These are phyloP conservation scores for Agonopterix heracliana DNA, from an alignment of 2,888 invertebrate species.

Conservation along the genomic window DNA sequence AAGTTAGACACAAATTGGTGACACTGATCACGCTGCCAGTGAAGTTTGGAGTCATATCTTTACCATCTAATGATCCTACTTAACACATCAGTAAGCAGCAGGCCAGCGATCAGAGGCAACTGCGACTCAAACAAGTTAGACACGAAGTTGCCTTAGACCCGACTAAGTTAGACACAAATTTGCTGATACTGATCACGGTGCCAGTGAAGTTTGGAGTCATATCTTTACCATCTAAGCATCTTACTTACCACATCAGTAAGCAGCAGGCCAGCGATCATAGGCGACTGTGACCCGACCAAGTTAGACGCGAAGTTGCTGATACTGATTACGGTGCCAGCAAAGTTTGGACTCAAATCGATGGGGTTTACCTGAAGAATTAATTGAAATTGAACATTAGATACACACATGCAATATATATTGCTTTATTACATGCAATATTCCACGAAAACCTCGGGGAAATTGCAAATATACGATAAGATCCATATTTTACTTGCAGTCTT, in stretches of 20 bases:
- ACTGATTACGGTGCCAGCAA: conserved; percentile 88
- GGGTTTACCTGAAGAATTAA: conserved; percentile 78
- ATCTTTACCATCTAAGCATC: conserved; percentile 49
- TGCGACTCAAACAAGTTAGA: conserved; percentile 84
- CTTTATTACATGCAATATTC: no score
- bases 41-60: conserved; percentile 88
- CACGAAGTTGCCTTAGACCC: conserved; percentile 82
- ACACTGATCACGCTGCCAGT: conserved; percentile 90
- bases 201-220: conserved; percentile 89
- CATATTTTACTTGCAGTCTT: no score
- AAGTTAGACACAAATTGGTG: conserved; percentile 85
- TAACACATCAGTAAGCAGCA: conserved; percentile 82
- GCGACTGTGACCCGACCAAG: conserved; percentile 67
- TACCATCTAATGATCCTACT: conserved; percentile 37
- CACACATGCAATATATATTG: no score
- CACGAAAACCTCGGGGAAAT: no score
- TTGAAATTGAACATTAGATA: no score
- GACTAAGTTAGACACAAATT: conserved; percentile 84
- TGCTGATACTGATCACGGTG: conserved; percentile 88
- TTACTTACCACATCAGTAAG: conserved; percentile 80
- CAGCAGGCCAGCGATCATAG: conserved; percentile 43
- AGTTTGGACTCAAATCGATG: conserved; percentile 89
- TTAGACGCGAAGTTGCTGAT: conserved; percentile 86
- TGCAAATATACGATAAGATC: no score
- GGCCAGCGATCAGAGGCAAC: conserved; percentile 82